Evolutionary conservation across 2,888 invertebrate species (phyloP), one percentile per base, ranked within the genome.

Genomic region (Gortyna flavago): DNA sequence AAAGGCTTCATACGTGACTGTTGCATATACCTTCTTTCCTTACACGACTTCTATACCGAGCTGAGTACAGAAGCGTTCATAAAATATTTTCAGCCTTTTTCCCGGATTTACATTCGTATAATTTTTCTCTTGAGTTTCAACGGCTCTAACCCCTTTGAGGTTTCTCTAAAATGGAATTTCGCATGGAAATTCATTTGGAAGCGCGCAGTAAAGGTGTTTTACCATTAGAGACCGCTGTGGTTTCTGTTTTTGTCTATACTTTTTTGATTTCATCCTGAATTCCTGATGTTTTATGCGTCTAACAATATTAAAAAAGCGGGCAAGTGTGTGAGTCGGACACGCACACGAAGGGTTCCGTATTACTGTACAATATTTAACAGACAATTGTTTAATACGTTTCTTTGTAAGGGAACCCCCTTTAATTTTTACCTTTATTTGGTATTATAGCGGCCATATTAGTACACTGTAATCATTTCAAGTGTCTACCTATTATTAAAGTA

Each of bases 111-210:
- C 77, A 83, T 68, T 80, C 83, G 74, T 82, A 82, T 75, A 79
- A 64, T 85, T 89, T 90, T 89, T 88, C 81, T 81, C 75, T 83
- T 71, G 74, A 86, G 80, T 87, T 88, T 80, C 76, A 81, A 87
- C 79, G 81, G 79, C 81, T 86, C 72, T 66, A 76, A 75, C 74
- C 81, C 85, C 86, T 88, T 91, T 91, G 90, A 89, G 88, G 88
- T 88, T 88, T 85, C 69, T 83, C 74, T 80, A 62, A 83, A 89
- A 85, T 84, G 72, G 76, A 87, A 84, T 88, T 89, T 89, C 59
- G 79, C 74, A 82, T 84, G 80, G 68, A 86, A 89, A 89, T 84
- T 85, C 61, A 77, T 86, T 87, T 80, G 38, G 71, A 77, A 80
- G 72, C 41, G 57, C 73, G 66, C 59, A 54, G 21, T 29, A 66